A percentile compares a stretch with the other conserved stretches of the same genome.
Conservation (phyloP, 2,113 vertebrate genomes). For the Gila orcuttii region DNA sequence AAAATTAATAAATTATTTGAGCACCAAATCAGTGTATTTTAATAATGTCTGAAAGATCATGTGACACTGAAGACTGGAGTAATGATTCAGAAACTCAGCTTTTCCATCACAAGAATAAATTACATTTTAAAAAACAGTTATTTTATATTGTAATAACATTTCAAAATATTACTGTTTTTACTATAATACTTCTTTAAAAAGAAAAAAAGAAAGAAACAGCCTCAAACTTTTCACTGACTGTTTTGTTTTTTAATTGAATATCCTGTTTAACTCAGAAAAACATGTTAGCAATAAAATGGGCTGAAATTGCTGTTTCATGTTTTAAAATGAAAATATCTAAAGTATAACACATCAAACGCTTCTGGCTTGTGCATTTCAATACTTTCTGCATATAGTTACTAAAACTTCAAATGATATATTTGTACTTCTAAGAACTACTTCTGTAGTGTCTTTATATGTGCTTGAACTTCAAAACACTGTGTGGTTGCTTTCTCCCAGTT, state of each 20-base stretch:
- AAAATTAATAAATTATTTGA: neutral
- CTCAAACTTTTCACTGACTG: neutral
- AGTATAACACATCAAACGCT: slow-evolving; percentile 17
- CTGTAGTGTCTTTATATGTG: neutral
- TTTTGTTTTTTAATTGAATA: neutral
- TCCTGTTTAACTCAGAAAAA: slow-evolving; percentile 1
- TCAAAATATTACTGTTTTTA: neutral
- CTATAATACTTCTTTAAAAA: too few species aligned
- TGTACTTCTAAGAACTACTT: neutral
- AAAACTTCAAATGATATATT: neutral
- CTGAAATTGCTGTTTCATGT: neutral
- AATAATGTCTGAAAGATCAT: neutral
- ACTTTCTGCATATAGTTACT: neutral
- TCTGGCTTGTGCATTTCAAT: neutral
- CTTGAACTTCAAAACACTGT: neutral
- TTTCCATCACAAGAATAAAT: neutral
- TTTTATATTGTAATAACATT: neutral
- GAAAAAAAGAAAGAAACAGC: too few species aligned
- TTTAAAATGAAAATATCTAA: neutral
- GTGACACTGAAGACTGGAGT: neutral
- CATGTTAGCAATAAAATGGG: neutral
- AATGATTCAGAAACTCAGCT: neutral
- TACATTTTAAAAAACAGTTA: neutral
- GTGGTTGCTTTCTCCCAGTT: neutral
- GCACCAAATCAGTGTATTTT: neutral